These are phyloP conservation scores for Oligia latruncula DNA, from an alignment of 2,888 invertebrate genomes.

Conservation along the genomic window DNA sequence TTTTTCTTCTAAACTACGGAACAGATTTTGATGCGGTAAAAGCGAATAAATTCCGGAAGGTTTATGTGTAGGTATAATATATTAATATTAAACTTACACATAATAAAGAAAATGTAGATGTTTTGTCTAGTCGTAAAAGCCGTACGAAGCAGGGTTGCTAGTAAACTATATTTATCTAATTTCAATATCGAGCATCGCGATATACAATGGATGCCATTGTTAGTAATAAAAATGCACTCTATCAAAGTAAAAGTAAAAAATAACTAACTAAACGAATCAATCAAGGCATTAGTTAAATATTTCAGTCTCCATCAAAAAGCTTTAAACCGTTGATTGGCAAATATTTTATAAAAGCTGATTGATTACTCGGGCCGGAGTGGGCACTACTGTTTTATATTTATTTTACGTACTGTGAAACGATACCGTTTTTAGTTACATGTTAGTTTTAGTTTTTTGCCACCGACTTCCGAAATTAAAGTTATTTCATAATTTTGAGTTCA, in stretches of 20 bases:
- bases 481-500: no score
- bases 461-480: no score
- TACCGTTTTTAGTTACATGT: no score
- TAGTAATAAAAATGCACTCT: background rate
- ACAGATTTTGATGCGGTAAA: background rate
- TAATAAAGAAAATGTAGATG: no score
- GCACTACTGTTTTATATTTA: constrained; percentile 22
- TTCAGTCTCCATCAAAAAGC: constrained; percentile 27
- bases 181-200: background rate
- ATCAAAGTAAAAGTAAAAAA: constrained; percentile 16
- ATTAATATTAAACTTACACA: no score
- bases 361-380: constrained; percentile 32
- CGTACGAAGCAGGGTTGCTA: background rate
- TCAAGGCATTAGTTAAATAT: constrained; percentile 47
- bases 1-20: background rate
- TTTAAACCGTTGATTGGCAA: constrained; percentile 45
- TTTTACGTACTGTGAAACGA: constrained; percentile 19
- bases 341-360: constrained; percentile 58
- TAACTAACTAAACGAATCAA: constrained; percentile 32
- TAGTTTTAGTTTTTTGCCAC: no score
- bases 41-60: no score
- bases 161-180: background rate
- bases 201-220: background rate
- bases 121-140: background rate
- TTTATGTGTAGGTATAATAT: no score